Percentiles rank a stretch among this genome's conserved stretches.
phyloP scores from a whole-genome alignment of 92 coral and sea anemone genomes.

The Nematostella vectensis region DNA sequence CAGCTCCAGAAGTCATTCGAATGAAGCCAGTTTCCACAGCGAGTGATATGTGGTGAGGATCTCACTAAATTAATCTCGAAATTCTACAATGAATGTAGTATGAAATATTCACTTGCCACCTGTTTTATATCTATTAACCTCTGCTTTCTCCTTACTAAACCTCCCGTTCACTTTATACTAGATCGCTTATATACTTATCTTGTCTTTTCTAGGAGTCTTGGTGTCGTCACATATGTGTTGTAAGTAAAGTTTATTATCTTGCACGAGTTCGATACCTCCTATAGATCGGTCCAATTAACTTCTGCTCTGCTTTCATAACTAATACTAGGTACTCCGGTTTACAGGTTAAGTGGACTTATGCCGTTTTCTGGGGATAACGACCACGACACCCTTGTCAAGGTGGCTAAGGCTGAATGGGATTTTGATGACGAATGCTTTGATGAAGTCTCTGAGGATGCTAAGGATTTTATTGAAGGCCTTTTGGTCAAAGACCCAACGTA shows the following conservation, averaged over 20 bases:
- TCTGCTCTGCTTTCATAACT: too few relatives aligned
- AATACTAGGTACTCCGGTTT: too few relatives aligned
- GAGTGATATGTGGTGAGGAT: conserved; percentile 85
- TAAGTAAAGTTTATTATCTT: conserved; percentile 60
- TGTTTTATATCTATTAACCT: too few relatives aligned
- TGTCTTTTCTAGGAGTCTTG: conserved; percentile 71
- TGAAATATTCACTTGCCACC: too few relatives aligned
- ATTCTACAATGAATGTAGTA: too few relatives aligned
- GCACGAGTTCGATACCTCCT: too few relatives aligned
- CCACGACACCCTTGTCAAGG: conserved; percentile 78
- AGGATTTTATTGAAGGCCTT: conserved; percentile 81
- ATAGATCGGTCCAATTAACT: too few relatives aligned
- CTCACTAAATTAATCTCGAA: too few relatives aligned
- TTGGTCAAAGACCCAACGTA: conserved; percentile 80
- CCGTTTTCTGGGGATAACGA: conserved; percentile 98
- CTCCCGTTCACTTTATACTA: too few relatives aligned
- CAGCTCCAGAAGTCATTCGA: conserved; percentile 94
- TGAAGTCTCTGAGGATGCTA: conserved; percentile 81
- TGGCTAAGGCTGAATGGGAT: conserved; percentile 97
- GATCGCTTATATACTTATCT: too few relatives aligned
- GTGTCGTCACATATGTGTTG: conserved; percentile 94
- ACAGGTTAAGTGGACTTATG: conserved; percentile 94
- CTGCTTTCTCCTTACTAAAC: too few relatives aligned
- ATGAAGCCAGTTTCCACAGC: conserved; percentile 79
- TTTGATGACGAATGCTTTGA: conserved; percentile 97